Evolutionary conservation across 2,113 vertebrate genomes (phyloP).

Genomic region (Pao palembangensis): DNA sequence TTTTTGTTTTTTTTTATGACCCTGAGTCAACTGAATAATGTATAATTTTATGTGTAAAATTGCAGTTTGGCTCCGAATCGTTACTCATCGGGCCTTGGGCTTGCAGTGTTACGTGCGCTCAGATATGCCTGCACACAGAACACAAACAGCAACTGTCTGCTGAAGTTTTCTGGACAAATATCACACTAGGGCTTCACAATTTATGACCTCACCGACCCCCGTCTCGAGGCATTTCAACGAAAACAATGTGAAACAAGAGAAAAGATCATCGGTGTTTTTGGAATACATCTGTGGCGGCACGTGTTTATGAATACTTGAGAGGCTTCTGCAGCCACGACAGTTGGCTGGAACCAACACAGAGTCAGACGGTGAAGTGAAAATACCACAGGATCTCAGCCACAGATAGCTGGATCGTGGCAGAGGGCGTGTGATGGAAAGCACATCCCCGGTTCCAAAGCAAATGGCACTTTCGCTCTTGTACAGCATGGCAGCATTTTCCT

Average conservation of each 20-base stretch:
- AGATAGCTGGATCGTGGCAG: background rate
- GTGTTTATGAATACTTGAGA: too few species aligned
- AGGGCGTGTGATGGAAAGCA: background rate
- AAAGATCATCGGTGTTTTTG: background rate
- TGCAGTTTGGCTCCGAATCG: slow-evolving; percentile 14
- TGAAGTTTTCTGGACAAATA: slow-evolving; percentile 18
- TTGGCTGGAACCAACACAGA: background rate
- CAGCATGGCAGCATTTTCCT: background rate
- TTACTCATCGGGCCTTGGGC: slow-evolving; percentile 26
- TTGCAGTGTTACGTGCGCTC: slow-evolving; percentile 4
- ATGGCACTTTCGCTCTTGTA: background rate
- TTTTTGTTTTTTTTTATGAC: too few species aligned
- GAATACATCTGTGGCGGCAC: too few species aligned
- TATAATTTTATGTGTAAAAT: background rate
- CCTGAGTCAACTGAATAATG: too few species aligned
- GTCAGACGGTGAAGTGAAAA: background rate
- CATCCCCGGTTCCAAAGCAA: background rate
- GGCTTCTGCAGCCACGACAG: background rate
- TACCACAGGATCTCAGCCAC: background rate
- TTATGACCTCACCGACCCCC: background rate
- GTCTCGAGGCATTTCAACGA: background rate
- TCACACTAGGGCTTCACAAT: background rate
- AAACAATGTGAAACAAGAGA: slow-evolving; percentile 3
- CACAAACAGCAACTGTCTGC: slow-evolving; percentile 5
- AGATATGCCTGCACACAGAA: slow-evolving; percentile 23